Evolutionary conservation across 2,797 vertebrate genomes (phyloP), one percentile per base, ranked within the genome.

Genomic region (Cynodonichthys magdalenae): DNA sequence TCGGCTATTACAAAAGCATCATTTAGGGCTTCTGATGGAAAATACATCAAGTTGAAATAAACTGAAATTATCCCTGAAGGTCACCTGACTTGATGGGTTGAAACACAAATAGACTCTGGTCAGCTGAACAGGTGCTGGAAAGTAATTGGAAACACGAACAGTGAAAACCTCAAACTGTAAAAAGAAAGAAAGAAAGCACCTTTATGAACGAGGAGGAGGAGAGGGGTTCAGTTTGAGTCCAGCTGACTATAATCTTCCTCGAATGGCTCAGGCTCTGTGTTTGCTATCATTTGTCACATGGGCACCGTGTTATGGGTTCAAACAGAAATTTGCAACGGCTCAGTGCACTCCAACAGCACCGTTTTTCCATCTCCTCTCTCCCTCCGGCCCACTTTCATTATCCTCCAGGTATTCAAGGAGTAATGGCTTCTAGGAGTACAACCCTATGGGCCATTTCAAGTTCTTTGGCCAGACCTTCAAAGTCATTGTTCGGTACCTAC

Each of bases 241-340:
- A 54, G 66, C 77, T 53, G 66, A 60, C 71, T 63, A 54, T 85
- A 89, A 83, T 86, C 87, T 78, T 66, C 81, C 63, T 53, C 20
- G 62, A 69, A 72, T 44, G 68, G 83, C 80, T 69, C 71, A 4
- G 80, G 63, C 80, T 83, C 78, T 20, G 54, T 81, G 84, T 89
- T 90, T 85, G 82, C 86, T 74, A 77, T 88, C 80, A 86, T 88
- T 89, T 90, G 88, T 91, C 87, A 86, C 86, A 85, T 87, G 88
- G 76, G 72, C 78, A 47, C 80, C 74, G 82, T 89, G 88, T 90
- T 87, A 89, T 86, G 89, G 87, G 86, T 91, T 91, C 87, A 91
- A 90, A 83, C 82, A 67, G 86, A 89, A 87, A 86, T 87, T 85
- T 84, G 84, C 77, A 27, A 90, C 67, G 87, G 89, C 86, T 90